Percentiles rank a stretch among this genome's conserved stretches.
Conservation (phyloP, 1,140 invertebrate genomes). For the Drosophila mayri region DNA sequence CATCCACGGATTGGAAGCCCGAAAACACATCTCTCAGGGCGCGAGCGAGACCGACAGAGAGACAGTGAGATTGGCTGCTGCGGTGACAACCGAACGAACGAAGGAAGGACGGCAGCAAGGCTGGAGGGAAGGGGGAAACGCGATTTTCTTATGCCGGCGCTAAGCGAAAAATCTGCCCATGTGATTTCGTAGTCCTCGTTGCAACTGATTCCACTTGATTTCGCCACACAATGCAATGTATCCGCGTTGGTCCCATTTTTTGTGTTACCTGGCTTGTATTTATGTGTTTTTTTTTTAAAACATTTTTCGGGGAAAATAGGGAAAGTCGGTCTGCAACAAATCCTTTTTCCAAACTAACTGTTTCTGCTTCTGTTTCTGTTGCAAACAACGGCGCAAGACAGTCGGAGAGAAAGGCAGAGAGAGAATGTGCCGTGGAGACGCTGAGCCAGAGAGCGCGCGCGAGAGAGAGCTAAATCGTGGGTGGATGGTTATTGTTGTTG, state of each 20-base stretch:
- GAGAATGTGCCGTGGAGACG: constrained; percentile 3
- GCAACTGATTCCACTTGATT: constrained; percentile 3
- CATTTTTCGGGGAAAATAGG: constrained; percentile 37
- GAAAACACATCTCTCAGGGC: constrained; percentile 40
- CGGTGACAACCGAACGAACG: constrained; percentile 26
- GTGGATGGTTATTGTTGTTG: constrained; percentile 50
- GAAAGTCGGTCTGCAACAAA: constrained; percentile 48
- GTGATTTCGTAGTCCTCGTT: constrained; percentile 2
- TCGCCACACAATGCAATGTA: constrained; percentile 10
- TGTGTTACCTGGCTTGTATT: constrained; percentile 27
- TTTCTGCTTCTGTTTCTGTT: constrained; percentile 26
- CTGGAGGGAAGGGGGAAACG: not conserved
- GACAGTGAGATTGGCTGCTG: constrained; percentile 39
- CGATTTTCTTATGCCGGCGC: constrained; percentile 41
- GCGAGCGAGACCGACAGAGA: constrained; percentile 45
- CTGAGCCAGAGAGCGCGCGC: constrained; percentile 7
- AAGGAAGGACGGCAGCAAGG: not conserved
- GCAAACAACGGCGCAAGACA: constrained; percentile 42
- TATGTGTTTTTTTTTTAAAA: constrained; percentile 35
- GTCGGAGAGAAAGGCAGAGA: constrained; percentile 24
- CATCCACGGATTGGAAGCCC: constrained; percentile 71
- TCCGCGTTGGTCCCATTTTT: not conserved
- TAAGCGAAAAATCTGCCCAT: constrained; percentile 26
- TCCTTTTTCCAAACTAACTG: constrained; percentile 52
- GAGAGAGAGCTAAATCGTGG: constrained; percentile 53